Base-by-base conservation (phyloP, 1,140 invertebrate genomes). In the Lasaia peninsularis region DNA sequence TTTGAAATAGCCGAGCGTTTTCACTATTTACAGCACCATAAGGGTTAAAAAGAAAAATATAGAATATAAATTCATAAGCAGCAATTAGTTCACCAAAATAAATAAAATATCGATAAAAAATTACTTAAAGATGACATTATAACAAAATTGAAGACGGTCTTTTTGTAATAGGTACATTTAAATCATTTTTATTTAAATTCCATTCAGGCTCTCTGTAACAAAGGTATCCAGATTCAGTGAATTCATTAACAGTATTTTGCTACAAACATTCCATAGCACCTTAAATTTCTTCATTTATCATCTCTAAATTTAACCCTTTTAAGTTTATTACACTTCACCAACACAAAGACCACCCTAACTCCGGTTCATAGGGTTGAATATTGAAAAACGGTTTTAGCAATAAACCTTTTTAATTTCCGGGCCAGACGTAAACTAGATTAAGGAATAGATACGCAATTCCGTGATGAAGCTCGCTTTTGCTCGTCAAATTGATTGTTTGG, bases 341-440 rank as follows among this genome's bases (percentile, higher is more conserved):
- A 18, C 40, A 18, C 2, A 5, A 11, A 20, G 11, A 20, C 40
- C 11, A 24, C 20, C 5, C 7, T 21, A 48, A n/a, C 11, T 6
- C 18, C 1, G 1, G 7, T 1, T 2, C 3, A 24, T 48, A 48
- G n/a, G 6, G 44, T 21, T 7, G 9, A 48, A 48, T 2, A n/a
- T 48, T 1, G 10, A 5, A 12, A 48, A 48, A 2, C 49, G 49
- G 56, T 54, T 63, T 48, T 20, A 33, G 52, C 62, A 58, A 37
- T 62, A 56, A 67, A 65, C 65, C 62, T 65, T 69, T n/a, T 69
- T 65, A 69, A 69, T 69, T 69, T 69, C 63, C 63, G 63, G 51
- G 34, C 56, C 57, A 61, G 61, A 48, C 51, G 59, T 64, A 56
- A 61, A 67, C 65, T 62, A 60, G 65, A 67, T 69, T 65, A 65